Base-by-base conservation (phyloP, 2,888 invertebrate genomes). In the Apamea sordens region DNA sequence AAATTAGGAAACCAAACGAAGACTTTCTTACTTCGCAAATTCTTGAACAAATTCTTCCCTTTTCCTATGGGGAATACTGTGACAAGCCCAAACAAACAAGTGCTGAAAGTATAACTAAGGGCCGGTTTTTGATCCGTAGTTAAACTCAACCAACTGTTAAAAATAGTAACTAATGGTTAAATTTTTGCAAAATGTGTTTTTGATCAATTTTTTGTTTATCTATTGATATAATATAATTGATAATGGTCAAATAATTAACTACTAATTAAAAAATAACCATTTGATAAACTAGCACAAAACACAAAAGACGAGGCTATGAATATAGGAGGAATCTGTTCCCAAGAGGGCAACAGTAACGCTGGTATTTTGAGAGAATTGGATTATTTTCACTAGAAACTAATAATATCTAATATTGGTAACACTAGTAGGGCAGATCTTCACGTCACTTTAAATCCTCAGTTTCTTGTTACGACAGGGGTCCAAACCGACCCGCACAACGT, bases 51-150 rank as follows among this genome's bases (percentile, higher is more conserved):
- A n/a, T 21, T 67, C 13, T 21, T 56, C 2, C 15, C 13, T 18
- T 13, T 28, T 32, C 28, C 7, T 21, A 28, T 8, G 24, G 64
- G 36, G 18, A 47, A 41, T 41, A 5, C 8, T 24, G 36, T 15
- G 64, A 59, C 59, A 69, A 59, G 47, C 11, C 32, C 63, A 28
- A 84, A 73, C 53, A 73, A 84, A 61, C 61, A 44, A 59, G 61
- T n/a, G 10, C 59, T 15, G 36, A n/a, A 36, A 28, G 56, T 71
- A 44, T 80, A 72, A 75, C 32, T 79, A 41, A 41, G 41, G 7
- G 7, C 41, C 0, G 7, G 36, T 7, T 41, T 41, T 41, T 41
- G 41, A 41, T 41, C 41, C 7, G 41, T 41, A 41, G 41, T 41
- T 7, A 41, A 41, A 41, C 41, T 41, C 41, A 41, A 41, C 6